Percentiles rank a stretch among this genome's conserved stretches.
Evolutionary conservation across 2,113 vertebrate species (phyloP).

Genomic region (Mystacornis crossleyi): DNA sequence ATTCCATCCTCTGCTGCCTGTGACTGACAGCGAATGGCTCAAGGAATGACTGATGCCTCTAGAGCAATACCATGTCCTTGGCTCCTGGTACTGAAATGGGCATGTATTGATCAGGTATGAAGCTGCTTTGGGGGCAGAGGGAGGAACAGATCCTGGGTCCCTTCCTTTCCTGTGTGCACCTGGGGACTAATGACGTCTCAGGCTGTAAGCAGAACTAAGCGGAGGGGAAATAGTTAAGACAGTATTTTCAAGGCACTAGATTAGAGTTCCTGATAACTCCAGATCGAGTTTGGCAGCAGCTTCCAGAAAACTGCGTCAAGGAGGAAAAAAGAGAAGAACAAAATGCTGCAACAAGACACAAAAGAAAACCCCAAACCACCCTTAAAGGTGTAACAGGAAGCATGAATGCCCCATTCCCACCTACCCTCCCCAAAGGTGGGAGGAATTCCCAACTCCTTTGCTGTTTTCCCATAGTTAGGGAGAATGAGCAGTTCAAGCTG

Average conservation of each 20-base stretch:
- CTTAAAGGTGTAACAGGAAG: background rate
- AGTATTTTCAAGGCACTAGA: background rate
- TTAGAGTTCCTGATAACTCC: background rate
- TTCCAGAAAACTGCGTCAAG: background rate
- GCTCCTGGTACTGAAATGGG: background rate
- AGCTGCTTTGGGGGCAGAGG: background rate
- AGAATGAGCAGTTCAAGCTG: background rate
- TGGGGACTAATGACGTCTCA: accelerated
- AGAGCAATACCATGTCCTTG: accelerated
- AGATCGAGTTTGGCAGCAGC: background rate
- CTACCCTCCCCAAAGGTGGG: accelerated
- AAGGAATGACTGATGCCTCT: background rate
- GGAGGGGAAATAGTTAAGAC: accelerated
- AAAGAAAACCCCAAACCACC: background rate
- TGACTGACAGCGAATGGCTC: background rate
- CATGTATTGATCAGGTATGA: background rate
- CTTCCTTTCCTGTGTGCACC: background rate
- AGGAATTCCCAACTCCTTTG: background rate
- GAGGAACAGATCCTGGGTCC: background rate
- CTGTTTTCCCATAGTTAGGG: accelerated
- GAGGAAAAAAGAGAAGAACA: background rate
- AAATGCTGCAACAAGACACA: background rate
- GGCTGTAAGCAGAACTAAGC: background rate
- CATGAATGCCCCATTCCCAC: accelerated
- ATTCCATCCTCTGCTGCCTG: background rate